These are phyloP conservation scores for Syngnathus typhle DNA, from an alignment of 2,113 vertebrate species.

Conservation along the genomic window DNA sequence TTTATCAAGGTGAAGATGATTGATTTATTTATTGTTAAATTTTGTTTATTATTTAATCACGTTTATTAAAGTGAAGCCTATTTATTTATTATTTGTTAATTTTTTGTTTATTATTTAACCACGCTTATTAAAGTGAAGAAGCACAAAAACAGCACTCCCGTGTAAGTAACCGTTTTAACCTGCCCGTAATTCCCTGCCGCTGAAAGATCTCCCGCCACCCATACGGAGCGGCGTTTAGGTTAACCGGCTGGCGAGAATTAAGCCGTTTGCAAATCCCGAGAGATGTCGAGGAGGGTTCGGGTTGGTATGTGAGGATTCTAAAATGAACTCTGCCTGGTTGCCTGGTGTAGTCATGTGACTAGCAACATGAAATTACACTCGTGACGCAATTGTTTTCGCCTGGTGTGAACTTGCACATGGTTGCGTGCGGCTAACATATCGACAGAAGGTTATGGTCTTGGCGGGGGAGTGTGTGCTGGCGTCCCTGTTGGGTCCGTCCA, in stretches of 20 bases:
- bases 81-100: no score
- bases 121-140: not conserved
- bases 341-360: not conserved
- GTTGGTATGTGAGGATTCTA: no score
- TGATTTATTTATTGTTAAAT: no score
- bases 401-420: not conserved
- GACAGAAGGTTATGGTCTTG: not conserved
- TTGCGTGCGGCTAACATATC: not conserved
- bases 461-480: no score
- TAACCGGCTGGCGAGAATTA: constrained; percentile 23
- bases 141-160: constrained; percentile 25
- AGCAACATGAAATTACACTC: no score
- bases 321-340: not conserved
- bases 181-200: constrained; percentile 48
- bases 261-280: not conserved
- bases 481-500: not conserved
- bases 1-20: no score
- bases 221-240: constrained; percentile 26
- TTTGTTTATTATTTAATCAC: no score
- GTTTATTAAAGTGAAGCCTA: no score
- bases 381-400: not conserved
- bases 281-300: not conserved
- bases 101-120: no score
- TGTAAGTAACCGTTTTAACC: constrained; percentile 38
- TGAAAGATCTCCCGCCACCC: constrained; percentile 54